A percentile compares a stretch with the other conserved stretches of the same genome.
Evolutionary conservation across 2,888 invertebrate species (phyloP).

Genomic region (Deilephila elpenor): DNA sequence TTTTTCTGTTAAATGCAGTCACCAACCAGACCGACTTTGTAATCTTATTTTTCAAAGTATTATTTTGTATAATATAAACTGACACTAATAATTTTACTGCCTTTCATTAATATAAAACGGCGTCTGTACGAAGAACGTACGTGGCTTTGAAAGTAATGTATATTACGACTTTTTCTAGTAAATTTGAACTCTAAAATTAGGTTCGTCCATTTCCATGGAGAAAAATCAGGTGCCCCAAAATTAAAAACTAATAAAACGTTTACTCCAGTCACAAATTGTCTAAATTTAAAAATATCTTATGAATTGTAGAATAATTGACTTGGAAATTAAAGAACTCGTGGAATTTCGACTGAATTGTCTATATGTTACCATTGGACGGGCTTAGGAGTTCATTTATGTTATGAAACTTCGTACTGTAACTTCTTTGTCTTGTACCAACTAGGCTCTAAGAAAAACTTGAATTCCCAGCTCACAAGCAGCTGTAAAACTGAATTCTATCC

Average conservation of each 20-base stretch:
- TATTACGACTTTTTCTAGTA: background rate
- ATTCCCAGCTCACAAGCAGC: no score
- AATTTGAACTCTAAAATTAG: no score
- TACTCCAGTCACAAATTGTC: slow-evolving; percentile 30
- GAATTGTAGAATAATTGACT: slow-evolving; percentile 53
- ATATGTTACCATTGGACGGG: slow-evolving; percentile 33
- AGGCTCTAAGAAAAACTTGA: no score
- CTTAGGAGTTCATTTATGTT: slow-evolving; percentile 2
- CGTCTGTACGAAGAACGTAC: no score
- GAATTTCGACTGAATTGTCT: slow-evolving; percentile 50
- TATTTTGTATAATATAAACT: no score
- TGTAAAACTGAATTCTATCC: no score
- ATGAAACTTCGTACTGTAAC: background rate
- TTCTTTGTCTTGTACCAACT: background rate
- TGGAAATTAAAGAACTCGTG: slow-evolving; percentile 36
- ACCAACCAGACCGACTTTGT: no score
- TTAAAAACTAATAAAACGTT: background rate
- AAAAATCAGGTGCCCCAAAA: background rate
- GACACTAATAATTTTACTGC: no score
- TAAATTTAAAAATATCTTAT: slow-evolving; percentile 53
- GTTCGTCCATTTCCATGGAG: background rate
- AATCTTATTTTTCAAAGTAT: no score
- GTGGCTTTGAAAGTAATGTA: background rate
- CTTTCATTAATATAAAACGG: no score
- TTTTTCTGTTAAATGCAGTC: no score